Percentiles rank a stretch among this genome's conserved stretches.
Conservation (phyloP, 2,888 invertebrate genomes). For the Zygaena filipendulae region DNA sequence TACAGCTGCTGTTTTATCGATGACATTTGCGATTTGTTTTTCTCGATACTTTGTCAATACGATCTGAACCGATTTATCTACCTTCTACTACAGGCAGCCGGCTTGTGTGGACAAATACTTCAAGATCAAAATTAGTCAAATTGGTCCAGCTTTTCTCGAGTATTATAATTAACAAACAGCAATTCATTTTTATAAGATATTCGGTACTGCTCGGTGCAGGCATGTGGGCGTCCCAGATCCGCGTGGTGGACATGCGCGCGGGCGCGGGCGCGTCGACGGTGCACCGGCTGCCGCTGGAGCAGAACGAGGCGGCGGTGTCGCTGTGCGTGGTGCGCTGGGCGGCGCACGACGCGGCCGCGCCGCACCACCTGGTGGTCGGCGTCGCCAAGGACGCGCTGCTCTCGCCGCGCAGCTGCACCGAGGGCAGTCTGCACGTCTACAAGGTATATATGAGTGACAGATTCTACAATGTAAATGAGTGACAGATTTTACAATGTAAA, state of each 20-base stretch:
- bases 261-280: constrained; percentile 75
- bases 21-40: too few relatives aligned
- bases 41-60: too few relatives aligned
- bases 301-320: constrained; percentile 96
- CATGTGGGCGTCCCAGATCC: constrained; percentile 94
- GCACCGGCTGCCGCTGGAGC: constrained; percentile 84
- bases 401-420: constrained; percentile 84
- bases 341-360: constrained; percentile 50
- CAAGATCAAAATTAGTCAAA: too few relatives aligned
- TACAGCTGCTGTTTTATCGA: too few relatives aligned
- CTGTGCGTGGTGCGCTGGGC: constrained; percentile 85
- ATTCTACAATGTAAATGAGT: background rate
- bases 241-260: constrained; percentile 85
- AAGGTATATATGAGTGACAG: constrained; percentile 65
- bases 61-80: too few relatives aligned
- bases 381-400: constrained; percentile 91
- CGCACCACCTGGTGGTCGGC: constrained; percentile 81
- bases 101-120: too few relatives aligned
- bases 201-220: constrained; percentile 62
- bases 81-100: too few relatives aligned
- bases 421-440: constrained; percentile 91
- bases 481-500: too few relatives aligned
- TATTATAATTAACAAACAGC: too few relatives aligned
- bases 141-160: too few relatives aligned
- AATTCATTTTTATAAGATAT: constrained; percentile 2